phyloP scores from a whole-genome alignment of 2,888 invertebrate genomes.

The Cerceris rybyensis region DNA sequence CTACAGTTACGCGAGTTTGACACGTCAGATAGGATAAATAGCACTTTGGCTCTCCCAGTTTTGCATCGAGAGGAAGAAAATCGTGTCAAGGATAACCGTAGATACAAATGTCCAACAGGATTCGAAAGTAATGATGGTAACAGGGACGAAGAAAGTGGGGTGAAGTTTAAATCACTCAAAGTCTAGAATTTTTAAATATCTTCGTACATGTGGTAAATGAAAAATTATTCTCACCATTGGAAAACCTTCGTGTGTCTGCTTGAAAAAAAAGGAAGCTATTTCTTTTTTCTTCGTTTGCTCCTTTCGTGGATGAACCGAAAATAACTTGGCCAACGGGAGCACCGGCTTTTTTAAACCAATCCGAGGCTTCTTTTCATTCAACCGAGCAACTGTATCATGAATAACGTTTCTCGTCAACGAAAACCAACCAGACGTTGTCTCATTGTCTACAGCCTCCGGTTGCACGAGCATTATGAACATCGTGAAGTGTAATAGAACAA shows the following conservation, averaged over 20 bases:
- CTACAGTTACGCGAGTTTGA: not conserved
- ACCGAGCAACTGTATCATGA: slow-evolving; percentile 5
- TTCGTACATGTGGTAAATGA: not conserved
- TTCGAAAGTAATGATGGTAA: too few relatives aligned
- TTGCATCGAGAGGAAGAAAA: not conserved
- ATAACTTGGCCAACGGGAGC: slow-evolving; percentile 20
- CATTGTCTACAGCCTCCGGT: not conserved
- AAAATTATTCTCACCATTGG: slow-evolving; percentile 9
- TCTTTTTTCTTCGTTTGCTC: slow-evolving; percentile 6
- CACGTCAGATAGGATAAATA: not conserved
- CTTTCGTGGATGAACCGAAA: slow-evolving; percentile 11
- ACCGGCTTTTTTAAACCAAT: not conserved
- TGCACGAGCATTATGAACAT: not conserved
- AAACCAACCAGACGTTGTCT: slow-evolving; percentile 9
- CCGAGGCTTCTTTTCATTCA: slow-evolving; percentile 8
- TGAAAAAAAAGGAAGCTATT: slow-evolving; percentile 12
- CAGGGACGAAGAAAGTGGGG: too few relatives aligned
- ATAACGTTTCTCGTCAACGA: not conserved
- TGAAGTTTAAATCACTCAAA: too few relatives aligned
- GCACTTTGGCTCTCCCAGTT: not conserved
- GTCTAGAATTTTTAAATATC: too few relatives aligned
- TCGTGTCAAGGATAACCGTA: not conserved
- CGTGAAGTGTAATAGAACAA: not conserved
- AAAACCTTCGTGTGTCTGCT: slow-evolving; percentile 3
- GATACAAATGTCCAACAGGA: not conserved